These are phyloP conservation scores for Pituophis catenifer DNA, from an alignment of 2,113 vertebrate genomes.

Conservation along the genomic window DNA sequence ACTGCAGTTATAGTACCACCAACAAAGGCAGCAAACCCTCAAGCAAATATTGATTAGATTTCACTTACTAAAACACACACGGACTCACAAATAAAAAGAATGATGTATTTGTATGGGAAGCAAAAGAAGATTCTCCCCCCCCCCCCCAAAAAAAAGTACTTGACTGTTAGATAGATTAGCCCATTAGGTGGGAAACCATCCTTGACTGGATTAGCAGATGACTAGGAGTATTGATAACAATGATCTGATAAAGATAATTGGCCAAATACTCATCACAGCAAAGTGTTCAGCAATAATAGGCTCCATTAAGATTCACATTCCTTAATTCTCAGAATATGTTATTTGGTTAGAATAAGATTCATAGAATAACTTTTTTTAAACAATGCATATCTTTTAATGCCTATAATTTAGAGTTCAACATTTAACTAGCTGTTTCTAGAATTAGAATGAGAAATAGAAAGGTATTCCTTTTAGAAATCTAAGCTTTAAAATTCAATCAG, in stretches of 20 bases:
- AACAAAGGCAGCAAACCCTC: neutral
- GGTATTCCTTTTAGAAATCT: no score
- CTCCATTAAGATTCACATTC: neutral
- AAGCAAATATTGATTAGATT: neutral
- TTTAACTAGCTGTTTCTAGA: neutral
- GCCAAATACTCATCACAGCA: neutral
- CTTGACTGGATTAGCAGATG: neutral
- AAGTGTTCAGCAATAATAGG: neutral
- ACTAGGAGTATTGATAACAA: neutral
- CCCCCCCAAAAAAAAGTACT: neutral
- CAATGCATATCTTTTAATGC: neutral
- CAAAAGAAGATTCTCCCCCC: neutral
- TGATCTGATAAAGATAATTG: neutral
- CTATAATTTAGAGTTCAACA: neutral
- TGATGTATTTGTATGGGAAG: neutral
- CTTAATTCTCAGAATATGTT: neutral
- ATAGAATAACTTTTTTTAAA: neutral
- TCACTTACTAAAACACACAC: neutral
- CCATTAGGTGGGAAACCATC: neutral
- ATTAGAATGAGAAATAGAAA: neutral
- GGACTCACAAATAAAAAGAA: neutral
- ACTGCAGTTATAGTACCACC: neutral
- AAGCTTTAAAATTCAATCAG: no score
- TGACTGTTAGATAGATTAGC: neutral
- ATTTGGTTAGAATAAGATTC: neutral